Percentiles rank a stretch among this genome's conserved stretches.
These are phyloP conservation scores for Avahi laniger DNA, from an alignment of 2,797 vertebrate genomes.

Conservation along the genomic window DNA sequence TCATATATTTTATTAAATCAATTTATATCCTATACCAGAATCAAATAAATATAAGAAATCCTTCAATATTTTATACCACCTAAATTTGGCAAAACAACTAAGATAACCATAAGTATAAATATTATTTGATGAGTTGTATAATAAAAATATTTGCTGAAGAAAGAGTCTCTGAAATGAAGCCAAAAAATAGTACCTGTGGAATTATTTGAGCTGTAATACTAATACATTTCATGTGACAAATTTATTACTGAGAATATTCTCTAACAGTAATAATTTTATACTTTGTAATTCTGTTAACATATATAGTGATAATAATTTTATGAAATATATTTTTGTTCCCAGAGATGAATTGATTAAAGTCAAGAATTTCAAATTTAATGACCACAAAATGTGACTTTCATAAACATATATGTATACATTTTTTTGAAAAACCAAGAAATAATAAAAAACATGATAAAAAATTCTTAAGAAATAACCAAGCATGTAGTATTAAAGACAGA, in stretches of 20 bases:
- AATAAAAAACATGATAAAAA: neutral
- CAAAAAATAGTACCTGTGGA: neutral
- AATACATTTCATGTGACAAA: neutral
- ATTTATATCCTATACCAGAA: neutral
- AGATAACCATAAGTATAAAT: neutral
- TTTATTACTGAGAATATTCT: neutral
- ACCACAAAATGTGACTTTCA: neutral
- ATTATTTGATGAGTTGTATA: neutral
- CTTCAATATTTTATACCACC: neutral
- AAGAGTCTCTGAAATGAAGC: neutral
- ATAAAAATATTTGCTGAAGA: neutral
- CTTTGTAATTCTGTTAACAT: neutral
- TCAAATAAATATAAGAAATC: neutral
- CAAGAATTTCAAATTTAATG: neutral
- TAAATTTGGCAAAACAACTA: neutral
- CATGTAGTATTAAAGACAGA: neutral
- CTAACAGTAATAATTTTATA: neutral
- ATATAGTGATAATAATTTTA: neutral
- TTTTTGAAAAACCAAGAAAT: neutral
- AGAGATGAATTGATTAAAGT: neutral
- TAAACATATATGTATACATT: neutral
- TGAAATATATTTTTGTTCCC: neutral
- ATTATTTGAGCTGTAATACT: neutral
- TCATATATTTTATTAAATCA: neutral
- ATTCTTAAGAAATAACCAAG: neutral